phyloP scores from a whole-genome alignment of 92 coral and sea anemone genomes.

The Plumapathes pennacea region DNA sequence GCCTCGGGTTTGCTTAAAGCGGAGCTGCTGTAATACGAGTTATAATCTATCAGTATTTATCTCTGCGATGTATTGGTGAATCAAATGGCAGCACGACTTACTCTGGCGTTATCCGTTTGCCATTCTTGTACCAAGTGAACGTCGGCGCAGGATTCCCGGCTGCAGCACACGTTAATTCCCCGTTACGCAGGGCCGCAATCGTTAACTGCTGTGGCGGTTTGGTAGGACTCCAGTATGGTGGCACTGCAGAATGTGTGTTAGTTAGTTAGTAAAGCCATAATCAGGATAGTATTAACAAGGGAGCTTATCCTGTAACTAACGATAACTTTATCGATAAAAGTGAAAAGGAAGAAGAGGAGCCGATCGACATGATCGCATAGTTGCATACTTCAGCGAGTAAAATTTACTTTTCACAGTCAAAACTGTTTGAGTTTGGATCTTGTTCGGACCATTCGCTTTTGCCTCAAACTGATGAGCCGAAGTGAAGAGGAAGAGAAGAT shows the following conservation, averaged over 20 bases:
- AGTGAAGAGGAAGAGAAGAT: no score
- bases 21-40: no score
- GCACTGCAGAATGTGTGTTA: no score
- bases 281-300: no score
- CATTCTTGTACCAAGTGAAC: slow-evolving; percentile 15
- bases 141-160: slow-evolving; percentile 7
- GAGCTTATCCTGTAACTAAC: not conserved
- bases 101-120: not conserved
- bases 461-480: no score
- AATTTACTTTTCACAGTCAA: slow-evolving; percentile 8
- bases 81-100: not conserved
- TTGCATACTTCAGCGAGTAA: no score
- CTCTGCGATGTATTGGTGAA: no score
- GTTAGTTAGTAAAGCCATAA: no score
- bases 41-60: no score
- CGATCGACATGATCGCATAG: no score
- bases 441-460: slow-evolving; percentile 4
- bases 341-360: not conserved
- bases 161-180: not conserved
- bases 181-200: not conserved
- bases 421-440: not conserved
- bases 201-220: not conserved
- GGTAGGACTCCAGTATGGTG: slow-evolving; percentile 6
- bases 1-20: no score
- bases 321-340: not conserved